Conservation (phyloP, 2,888 invertebrate genomes). For the Athrips mouffetella region DNA sequence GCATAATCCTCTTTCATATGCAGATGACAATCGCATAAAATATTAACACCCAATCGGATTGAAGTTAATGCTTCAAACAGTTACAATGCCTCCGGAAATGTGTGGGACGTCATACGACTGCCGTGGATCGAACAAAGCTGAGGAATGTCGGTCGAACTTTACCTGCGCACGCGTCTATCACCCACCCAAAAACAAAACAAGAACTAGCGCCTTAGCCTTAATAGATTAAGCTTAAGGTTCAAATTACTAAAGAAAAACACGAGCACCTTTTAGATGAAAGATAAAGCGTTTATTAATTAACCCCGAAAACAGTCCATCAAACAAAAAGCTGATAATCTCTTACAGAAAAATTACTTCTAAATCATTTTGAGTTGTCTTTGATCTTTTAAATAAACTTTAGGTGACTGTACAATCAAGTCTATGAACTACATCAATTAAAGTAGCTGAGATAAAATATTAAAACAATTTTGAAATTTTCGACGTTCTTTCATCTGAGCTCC, state of each 20-base stretch:
- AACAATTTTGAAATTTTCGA: no score
- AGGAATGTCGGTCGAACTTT: constrained; percentile 59
- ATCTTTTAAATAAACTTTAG: no score
- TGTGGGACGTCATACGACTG: constrained; percentile 49
- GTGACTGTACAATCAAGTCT: no score
- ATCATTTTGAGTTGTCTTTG: background rate
- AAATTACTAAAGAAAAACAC: no score
- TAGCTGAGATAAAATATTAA: background rate
- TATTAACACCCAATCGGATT: constrained; percentile 40
- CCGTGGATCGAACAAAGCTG: constrained; percentile 53
- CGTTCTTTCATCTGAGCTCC: no score
- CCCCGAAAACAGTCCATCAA: constrained; percentile 12
- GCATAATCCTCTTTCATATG: constrained; percentile 30
- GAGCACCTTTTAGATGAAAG: constrained; percentile 1
- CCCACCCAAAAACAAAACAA: background rate
- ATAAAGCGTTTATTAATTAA: constrained; percentile 14
- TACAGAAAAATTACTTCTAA: background rate
- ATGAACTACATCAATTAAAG: no score
- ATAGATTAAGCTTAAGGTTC: background rate
- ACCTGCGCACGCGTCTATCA: constrained; percentile 39
- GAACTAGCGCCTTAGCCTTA: background rate
- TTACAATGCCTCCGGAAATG: constrained; percentile 57
- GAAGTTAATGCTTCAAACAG: constrained; percentile 43
- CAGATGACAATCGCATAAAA: constrained; percentile 31
- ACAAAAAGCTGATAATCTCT: constrained; percentile 8